Evolutionary conservation across 1,140 invertebrate species (phyloP), one percentile per base, ranked within the genome.

Genomic region (Euwallacea similis): DNA sequence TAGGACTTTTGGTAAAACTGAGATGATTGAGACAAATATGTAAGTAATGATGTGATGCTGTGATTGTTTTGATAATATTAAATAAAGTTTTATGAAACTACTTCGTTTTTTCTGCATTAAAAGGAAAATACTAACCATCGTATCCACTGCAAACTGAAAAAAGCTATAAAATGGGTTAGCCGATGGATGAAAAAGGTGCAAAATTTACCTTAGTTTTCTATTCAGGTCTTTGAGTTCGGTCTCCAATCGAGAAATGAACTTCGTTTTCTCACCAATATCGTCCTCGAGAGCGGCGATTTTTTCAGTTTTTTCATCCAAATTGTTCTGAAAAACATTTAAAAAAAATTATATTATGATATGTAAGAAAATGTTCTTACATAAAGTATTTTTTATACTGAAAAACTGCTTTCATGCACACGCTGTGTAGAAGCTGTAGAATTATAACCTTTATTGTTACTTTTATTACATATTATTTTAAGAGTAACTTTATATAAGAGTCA

Each of bases 231-330:
- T 72, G 7, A 76, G 21, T 15, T 75, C 69, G 50, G 16, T 58
- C 69, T 81, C 77, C 7, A 78, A 47, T 43, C 43, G 62, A 7
- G 42, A n/a, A 7, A 80, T 66, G 2, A 62, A 59, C 21, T 74
- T 72, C 21, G 76, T 75, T 54, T 76, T 79, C 9, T 43, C 33
- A 43, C 66, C 70, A 9, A 81, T 44, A n/a, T 80, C 74, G 44
- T 77, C 59, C 64, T 82, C 79, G 46, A 82, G 59, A 16, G 13
- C 33, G 8, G 72, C 79, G 9, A 78, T 73, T 75, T 76, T 74
- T 63, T 82, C 81, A 6, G 81, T 82, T 77, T 82, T 82, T 53
- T 78, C 77, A 66, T 82, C 81, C 10, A 82, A 68, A 11, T 72
- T 73, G 54, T 79, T 77, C 81, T 81, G 64, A 43, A 75, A 72